Percentiles rank a stretch among this genome's conserved stretches.
Evolutionary conservation across 2,113 vertebrate genomes (phyloP).

Genomic region (Arothron firmamentum): DNA sequence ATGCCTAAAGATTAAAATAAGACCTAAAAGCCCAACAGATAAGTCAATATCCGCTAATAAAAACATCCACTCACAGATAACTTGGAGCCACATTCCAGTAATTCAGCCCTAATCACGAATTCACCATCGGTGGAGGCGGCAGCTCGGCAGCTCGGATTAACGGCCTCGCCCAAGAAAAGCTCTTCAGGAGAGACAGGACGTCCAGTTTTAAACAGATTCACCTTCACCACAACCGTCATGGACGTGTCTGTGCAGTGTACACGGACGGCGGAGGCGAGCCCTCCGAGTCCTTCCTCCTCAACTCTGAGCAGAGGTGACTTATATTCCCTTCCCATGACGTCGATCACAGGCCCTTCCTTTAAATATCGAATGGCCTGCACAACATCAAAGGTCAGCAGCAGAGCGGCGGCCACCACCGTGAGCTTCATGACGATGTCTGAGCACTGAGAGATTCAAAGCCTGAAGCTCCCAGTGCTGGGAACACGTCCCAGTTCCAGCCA

Average conservation of each 20-base stretch:
- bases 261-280: background rate
- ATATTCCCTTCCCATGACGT: slow-evolving; percentile 41
- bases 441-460: background rate
- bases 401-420: background rate
- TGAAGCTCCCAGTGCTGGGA: background rate
- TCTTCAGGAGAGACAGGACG: slow-evolving; percentile 13
- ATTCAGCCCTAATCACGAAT: slow-evolving; percentile 28
- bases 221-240: slow-evolving; percentile 32
- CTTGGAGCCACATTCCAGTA: slow-evolving; percentile 45
- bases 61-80: slow-evolving; percentile 22
- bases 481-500: background rate
- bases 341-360: slow-evolving; percentile 38
- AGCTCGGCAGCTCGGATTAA: slow-evolving; percentile 14
- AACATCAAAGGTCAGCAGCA: background rate
- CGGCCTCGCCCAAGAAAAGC: slow-evolving; percentile 25
- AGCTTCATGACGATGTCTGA: background rate
- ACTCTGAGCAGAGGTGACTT: background rate
- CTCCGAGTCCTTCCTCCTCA: background rate
- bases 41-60: background rate
- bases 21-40: background rate
- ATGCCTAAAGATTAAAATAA: slow-evolving; percentile 13
- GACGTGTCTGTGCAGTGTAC: slow-evolving; percentile 29
- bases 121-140: slow-evolving; percentile 3
- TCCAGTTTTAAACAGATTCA: slow-evolving; percentile 16
- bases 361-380: slow-evolving; percentile 15